Conservation (phyloP, 2,888 invertebrate species). For the Exephanes ischioxanthus region DNA sequence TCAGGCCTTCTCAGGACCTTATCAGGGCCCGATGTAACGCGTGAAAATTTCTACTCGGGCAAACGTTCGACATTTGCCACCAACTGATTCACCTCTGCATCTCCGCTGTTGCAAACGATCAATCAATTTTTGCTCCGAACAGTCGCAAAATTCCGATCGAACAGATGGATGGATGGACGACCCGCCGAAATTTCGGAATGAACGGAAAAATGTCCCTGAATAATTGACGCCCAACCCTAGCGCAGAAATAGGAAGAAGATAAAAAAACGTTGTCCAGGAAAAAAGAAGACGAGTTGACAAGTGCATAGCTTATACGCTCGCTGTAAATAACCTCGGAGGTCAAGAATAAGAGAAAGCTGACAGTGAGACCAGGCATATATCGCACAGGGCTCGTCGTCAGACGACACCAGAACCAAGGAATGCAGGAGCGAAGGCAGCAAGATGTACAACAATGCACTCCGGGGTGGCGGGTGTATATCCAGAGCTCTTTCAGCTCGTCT, state of each 20-base stretch:
- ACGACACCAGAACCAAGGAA: slow-evolving; percentile 44
- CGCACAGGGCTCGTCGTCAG: slow-evolving; percentile 34
- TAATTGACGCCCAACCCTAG: slow-evolving; percentile 1
- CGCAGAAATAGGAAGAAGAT: slow-evolving; percentile 5
- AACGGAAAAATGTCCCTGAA: slow-evolving; percentile 7
- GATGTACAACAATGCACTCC: slow-evolving; percentile 59
- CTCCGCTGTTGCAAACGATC: not conserved
- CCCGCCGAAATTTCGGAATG: not conserved
- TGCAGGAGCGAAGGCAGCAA: slow-evolving; percentile 38
- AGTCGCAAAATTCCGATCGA: not conserved
- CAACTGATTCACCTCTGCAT: not conserved
- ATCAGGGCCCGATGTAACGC: too few relatives aligned
- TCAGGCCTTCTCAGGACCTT: too few relatives aligned
- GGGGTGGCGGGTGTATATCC: slow-evolving; percentile 55
- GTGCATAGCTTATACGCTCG: slow-evolving; percentile 9
- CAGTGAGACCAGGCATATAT: slow-evolving; percentile 33
- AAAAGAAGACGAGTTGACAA: slow-evolving; percentile 28
- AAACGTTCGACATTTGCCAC: not conserved
- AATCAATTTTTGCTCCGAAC: not conserved
- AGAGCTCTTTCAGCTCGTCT: slow-evolving; percentile 53
- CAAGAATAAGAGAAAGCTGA: slow-evolving; percentile 31
- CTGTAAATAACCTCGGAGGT: slow-evolving; percentile 41
- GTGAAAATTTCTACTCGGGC: too few relatives aligned
- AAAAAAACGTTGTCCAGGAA: not conserved
- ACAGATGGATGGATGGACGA: not conserved